Percentiles rank a stretch among this genome's conserved stretches.
Evolutionary conservation across 2,888 invertebrate genomes (phyloP).

Genomic region (Cancer borealis): DNA sequence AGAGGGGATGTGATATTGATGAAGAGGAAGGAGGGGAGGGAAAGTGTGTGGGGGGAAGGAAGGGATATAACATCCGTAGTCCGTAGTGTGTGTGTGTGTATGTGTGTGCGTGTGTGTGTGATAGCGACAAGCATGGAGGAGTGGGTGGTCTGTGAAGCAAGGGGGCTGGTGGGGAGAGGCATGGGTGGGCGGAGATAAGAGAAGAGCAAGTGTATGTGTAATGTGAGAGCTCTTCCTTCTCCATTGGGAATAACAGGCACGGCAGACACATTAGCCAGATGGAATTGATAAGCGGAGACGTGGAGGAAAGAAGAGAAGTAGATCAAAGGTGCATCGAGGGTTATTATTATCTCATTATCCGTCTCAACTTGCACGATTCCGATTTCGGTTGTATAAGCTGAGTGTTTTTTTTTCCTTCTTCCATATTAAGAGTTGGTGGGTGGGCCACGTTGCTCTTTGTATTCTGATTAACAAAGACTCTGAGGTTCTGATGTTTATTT

Average conservation of each 20-base stretch:
- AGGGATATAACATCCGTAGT: neutral
- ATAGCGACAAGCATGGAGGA: neutral
- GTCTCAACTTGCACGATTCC: neutral
- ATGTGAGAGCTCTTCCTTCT: neutral
- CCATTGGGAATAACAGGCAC: neutral
- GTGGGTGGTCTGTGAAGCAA: neutral
- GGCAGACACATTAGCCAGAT: neutral
- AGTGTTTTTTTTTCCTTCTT: neutral
- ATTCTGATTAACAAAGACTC: neutral
- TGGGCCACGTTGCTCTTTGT: neutral
- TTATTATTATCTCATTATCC: neutral
- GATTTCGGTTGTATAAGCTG: neutral
- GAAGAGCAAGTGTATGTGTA: slow-evolving; percentile 17
- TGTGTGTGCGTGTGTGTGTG: neutral
- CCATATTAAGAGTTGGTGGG: neutral
- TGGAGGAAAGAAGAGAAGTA: slow-evolving; percentile 13
- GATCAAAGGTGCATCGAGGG: neutral
- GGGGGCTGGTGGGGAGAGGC: neutral
- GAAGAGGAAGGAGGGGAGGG: neutral
- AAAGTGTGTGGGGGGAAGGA: neutral
- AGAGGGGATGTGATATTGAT: neutral
- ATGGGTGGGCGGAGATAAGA: slow-evolving; percentile 15
- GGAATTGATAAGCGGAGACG: neutral
- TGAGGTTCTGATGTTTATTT: too few species aligned
- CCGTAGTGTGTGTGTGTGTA: neutral